Percentiles rank a stretch among this genome's conserved stretches.
These are phyloP conservation scores for Amphibalanus amphitrite DNA, from an alignment of 1,140 invertebrate species.

Conservation along the genomic window DNA sequence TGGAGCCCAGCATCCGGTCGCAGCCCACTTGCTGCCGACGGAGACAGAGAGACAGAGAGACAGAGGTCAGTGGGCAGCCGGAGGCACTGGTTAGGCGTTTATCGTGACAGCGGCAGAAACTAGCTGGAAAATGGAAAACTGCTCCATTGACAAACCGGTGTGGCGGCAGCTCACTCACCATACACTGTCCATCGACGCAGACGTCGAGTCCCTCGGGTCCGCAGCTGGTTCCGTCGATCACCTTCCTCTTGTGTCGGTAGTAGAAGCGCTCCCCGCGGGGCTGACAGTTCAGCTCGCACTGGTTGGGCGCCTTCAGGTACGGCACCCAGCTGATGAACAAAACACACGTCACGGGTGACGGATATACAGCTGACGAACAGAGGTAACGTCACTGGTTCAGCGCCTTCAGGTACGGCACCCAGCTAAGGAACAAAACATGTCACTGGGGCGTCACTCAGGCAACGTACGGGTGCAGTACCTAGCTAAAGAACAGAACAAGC, in stretches of 20 bases:
- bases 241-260: constrained; percentile 57
- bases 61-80: not conserved
- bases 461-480: too few relatives aligned
- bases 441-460: too few relatives aligned
- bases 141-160: too few relatives aligned
- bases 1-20: constrained; percentile 82
- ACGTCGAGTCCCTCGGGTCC: constrained; percentile 63
- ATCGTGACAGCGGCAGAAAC: too few relatives aligned
- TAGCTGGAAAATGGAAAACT: too few relatives aligned
- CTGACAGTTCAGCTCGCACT: constrained; percentile 90
- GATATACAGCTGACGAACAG: too few relatives aligned
- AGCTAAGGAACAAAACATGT: constrained; percentile 39
- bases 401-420: constrained; percentile 68
- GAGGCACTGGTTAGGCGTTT: too few relatives aligned
- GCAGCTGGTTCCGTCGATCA: constrained; percentile 79
- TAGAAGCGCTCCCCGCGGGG: constrained; percentile 81
- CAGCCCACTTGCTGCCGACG: constrained; percentile 68
- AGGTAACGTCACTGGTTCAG: constrained; percentile 84
- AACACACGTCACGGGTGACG: too few relatives aligned
- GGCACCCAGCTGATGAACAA: constrained; percentile 53
- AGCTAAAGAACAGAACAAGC: too few relatives aligned
- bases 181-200: constrained; percentile 78
- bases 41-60: constrained; percentile 4
- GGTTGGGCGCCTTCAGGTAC: constrained; percentile 64
- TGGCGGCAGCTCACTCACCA: constrained; percentile 41